Conservation (phyloP, 1,140 invertebrate genomes). For the Saccostrea echinata region DNA sequence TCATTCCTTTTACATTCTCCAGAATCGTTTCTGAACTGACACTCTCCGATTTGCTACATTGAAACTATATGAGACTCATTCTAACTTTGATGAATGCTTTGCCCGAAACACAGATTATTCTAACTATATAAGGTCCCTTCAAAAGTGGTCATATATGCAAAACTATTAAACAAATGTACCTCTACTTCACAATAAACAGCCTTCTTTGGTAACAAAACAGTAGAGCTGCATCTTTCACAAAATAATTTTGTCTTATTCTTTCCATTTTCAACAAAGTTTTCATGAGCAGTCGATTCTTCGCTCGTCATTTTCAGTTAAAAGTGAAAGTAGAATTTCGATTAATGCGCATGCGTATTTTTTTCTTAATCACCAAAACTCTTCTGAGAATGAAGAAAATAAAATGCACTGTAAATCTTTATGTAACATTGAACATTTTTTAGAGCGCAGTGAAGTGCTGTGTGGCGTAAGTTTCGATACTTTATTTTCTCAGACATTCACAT, state of each 20-base stretch:
- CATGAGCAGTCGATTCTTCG: background rate
- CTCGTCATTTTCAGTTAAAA: background rate
- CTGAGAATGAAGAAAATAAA: background rate
- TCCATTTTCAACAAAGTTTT: conserved; percentile 21
- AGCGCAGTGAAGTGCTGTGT: background rate
- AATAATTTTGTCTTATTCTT: conserved; percentile 71
- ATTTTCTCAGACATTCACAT: too few species aligned
- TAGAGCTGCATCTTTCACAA: conserved; percentile 71
- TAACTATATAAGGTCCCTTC: too few species aligned
- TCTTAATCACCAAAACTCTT: background rate
- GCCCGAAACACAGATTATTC: too few species aligned
- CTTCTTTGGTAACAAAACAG: conserved; percentile 67
- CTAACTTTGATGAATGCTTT: too few species aligned
- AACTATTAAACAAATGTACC: conserved; percentile 53
- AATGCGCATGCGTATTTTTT: background rate
- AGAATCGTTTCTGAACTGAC: too few species aligned
- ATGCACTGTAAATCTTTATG: background rate
- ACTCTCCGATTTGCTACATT: too few species aligned
- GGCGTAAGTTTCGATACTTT: background rate
- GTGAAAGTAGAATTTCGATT: background rate
- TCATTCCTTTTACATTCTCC: too few species aligned
- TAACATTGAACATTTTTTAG: conserved; percentile 33
- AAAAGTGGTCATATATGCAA: too few species aligned
- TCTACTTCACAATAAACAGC: conserved; percentile 66
- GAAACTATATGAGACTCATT: too few species aligned